Conservation (phyloP, 2,797 vertebrate genomes). For the Gallinago solitaria region DNA sequence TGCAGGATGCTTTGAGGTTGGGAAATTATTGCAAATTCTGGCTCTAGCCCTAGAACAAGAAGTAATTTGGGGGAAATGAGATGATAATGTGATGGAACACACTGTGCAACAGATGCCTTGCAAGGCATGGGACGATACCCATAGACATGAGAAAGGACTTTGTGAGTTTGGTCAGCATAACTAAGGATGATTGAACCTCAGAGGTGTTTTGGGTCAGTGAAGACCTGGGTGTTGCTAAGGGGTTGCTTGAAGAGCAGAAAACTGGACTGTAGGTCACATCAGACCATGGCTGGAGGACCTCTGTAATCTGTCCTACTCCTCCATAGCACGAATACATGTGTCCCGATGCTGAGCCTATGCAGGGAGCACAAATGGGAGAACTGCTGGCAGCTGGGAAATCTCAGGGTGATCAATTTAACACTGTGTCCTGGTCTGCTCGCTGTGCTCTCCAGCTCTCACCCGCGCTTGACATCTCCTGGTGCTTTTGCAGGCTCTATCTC, state of each 20-base stretch:
- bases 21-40: neutral
- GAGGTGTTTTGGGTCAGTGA: neutral
- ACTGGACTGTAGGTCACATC: neutral
- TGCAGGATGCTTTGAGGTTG: neutral
- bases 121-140: neutral
- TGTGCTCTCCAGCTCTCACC: neutral
- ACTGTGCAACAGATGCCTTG: neutral
- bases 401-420: neutral
- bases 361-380: neutral
- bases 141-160: neutral
- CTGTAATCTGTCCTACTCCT: neutral
- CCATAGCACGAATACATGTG: rapidly evolving
- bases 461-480: neutral
- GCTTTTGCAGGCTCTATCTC: neutral
- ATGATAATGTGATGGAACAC: neutral
- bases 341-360: neutral
- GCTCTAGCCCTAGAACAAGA: neutral
- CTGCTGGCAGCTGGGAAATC: neutral
- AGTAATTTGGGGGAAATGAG: neutral
- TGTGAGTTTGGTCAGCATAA: no score
- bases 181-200: neutral
- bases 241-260: neutral
- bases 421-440: neutral
- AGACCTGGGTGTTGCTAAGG: neutral
- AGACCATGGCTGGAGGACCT: neutral